Conservation (phyloP, 1,140 invertebrate genomes). For the Neoseiulus cucumeris region DNA sequence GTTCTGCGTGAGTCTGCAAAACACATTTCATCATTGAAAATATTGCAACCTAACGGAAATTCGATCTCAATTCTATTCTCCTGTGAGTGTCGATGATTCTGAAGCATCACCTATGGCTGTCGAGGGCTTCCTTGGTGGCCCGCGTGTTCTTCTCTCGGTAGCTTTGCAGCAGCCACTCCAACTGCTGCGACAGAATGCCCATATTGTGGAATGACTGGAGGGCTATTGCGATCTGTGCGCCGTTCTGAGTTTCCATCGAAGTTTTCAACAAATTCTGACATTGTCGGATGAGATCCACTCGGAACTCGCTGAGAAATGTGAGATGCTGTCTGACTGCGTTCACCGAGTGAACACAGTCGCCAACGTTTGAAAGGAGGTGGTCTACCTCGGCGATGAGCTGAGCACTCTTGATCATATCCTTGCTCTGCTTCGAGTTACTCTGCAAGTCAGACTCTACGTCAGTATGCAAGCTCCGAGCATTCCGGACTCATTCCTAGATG, state of each 20-base stretch:
- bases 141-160: not conserved
- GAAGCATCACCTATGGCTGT: not conserved
- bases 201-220: constrained; percentile 4
- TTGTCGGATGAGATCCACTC: constrained; percentile 4
- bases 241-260: not conserved
- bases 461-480: no score
- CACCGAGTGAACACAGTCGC: not conserved
- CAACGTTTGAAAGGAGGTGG: not conserved
- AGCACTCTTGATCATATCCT: not conserved
- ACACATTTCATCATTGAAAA: no score
- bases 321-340: constrained; percentile 4
- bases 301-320: not conserved
- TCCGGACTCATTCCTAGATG: no score
- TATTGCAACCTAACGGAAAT: no score
- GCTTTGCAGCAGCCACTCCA: not conserved
- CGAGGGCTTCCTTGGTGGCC: not conserved
- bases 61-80: no score
- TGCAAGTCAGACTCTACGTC: not conserved
- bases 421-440: not conserved
- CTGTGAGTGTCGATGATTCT: no score
- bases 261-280: not conserved
- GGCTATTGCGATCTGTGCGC: not conserved
- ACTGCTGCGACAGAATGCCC: not conserved
- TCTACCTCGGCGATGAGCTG: not conserved
- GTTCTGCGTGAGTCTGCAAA: no score